phyloP scores from a whole-genome alignment of 2,797 vertebrate genomes.

The Poecilia velifera region DNA sequence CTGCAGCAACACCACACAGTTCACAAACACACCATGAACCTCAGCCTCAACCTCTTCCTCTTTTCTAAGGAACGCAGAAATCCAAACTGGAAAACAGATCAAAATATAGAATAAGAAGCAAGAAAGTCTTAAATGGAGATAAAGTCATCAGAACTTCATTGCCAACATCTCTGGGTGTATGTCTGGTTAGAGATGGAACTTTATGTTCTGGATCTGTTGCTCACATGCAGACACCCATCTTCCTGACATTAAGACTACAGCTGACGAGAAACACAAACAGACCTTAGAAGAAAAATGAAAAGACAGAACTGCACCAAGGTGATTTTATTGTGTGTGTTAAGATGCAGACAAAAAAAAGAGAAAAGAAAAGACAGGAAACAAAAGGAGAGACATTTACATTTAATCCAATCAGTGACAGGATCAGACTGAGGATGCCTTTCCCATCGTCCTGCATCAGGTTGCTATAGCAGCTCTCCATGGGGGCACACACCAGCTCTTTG shows the following conservation, averaged over 20 bases:
- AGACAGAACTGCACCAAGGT: background rate
- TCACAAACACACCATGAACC: background rate
- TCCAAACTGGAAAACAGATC: background rate
- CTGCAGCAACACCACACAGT: conserved; percentile 66
- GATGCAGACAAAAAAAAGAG: background rate
- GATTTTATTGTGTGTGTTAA: background rate
- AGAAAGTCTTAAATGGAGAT: background rate
- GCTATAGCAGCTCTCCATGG: conserved; percentile 91
- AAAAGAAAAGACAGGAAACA: background rate
- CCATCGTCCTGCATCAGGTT: conserved; percentile 83
- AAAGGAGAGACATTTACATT: conserved; percentile 38
- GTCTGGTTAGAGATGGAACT: background rate
- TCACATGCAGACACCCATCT: background rate
- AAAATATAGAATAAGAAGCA: background rate
- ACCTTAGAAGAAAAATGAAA: background rate
- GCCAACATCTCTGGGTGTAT: background rate
- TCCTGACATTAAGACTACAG: background rate
- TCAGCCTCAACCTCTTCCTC: background rate
- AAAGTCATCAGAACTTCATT: background rate
- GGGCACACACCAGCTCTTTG: conserved; percentile 83
- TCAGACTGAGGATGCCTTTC: conserved; percentile 86
- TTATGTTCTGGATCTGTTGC: background rate
- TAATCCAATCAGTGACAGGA: conserved; percentile 89
- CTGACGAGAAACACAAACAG: background rate
- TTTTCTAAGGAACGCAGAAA: background rate